Base-by-base conservation (phyloP, 2,888 invertebrate species). In the Papilio gigon region DNA sequence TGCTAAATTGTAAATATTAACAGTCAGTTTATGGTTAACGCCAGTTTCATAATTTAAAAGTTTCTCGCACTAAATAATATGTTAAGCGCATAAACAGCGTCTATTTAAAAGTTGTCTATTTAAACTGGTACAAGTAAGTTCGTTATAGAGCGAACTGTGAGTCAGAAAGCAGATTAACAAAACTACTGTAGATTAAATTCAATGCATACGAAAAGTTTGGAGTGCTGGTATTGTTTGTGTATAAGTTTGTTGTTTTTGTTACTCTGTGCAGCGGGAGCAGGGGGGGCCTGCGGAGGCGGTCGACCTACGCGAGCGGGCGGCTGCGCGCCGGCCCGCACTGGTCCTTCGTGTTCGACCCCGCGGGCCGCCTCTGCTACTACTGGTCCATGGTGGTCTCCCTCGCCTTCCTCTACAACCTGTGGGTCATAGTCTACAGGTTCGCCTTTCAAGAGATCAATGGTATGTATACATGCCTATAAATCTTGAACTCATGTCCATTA, bases 401-500 rank as follows among this genome's bases (percentile, higher is more conserved):
- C 84, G 98, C 98, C 84, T 98, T 98, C 92, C 95, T 98, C 82
- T 98, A 98, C 93, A 98, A 98, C 92, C 97, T 98, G 85, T 98
- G 98, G 98, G 98, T 98, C 89, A 98, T 99, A 93, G 98, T 98
- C 88, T 99, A 98, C 94, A 96, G 99, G 92, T 99, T 98, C 94
- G 98, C 99, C 92, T 99, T 99, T 92, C 97, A 98, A 92, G 99
- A 99, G 93, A 98, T 98, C 82, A 97, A 97, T 89, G 95, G 96
- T 94, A 80, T 94, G 95, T 93, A 22, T 30, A 50, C 11, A 47
- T 22, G 4, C 22, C 12, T 2, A 1, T 44, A n/a, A n/a, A n/a
- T n/a, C n/a, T n/a, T n/a, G n/a, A n/a, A n/a, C n/a, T n/a, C n/a
- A n/a, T n/a, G n/a, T n/a, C 33, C 33, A 33, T 37, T 1, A 37